Base-by-base conservation (phyloP, 2,797 vertebrate species). In the Vipera latastei region DNA sequence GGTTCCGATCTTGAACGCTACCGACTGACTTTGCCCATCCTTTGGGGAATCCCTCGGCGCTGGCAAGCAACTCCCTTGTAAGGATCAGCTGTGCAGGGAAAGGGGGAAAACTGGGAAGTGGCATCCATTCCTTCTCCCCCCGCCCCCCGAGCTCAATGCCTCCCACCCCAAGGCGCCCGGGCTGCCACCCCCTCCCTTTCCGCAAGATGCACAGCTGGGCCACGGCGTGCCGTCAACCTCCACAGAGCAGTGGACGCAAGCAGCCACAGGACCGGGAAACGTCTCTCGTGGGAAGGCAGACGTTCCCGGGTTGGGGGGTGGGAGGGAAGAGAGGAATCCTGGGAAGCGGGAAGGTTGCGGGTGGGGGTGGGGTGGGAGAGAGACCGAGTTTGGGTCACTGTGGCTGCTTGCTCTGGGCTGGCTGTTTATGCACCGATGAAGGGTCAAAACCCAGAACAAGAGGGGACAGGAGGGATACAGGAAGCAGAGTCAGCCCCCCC, bases 221-320 rank as follows among this genome's bases (percentile, higher is more conserved):
- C 97, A 98, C 98, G 97, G 98, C 98, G 98, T 98, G 97, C 98
- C 97, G 98, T 99, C 99, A 99, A 99, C 99, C 99, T 93, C 98
- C 97, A 98, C 98, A 98, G 98, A 99, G 98, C 97, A 98, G 98
- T 99, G 98, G 98, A 98, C 97, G 96, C 98, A 98, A 98, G 98
- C 98, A 98, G 97, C 98, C 98, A 96, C 97, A 97, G 92, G 96
- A 97, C 96, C 96, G 0, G 32, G 91, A 92, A 94, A 90, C 87
- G 92, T 95, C 96, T 95, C 95, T 91, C 0, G 48, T 14, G 69
- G 86, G 63, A 8, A 57, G 16, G 38, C 38, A 78, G 73, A 4
- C 44, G 44, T 78, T 44, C 44, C 48, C 6, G n/a, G 60, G 53
- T 55, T 65, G 91, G 28, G 87, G 25, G n/a, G 44, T 53, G 22